Evolutionary conservation across 2,113 vertebrate genomes (phyloP).

Genomic region (Mirounga angustirostris): DNA sequence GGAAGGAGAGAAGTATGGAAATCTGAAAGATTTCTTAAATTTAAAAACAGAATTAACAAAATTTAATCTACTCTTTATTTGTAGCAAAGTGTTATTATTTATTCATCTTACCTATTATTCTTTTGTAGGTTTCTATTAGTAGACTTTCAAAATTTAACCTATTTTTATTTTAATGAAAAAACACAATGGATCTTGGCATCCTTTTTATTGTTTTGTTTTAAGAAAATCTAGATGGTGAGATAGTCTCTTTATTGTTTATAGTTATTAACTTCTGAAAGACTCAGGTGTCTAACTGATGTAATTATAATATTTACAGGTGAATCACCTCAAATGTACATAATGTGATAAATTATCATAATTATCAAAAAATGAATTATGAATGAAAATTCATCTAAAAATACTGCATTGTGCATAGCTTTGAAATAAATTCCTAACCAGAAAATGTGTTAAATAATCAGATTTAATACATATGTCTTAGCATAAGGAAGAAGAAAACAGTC

Average conservation of each 20-base stretch:
- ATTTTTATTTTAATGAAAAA: slow-evolving; percentile 18
- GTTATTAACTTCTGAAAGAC: not conserved
- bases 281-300: not conserved
- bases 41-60: not conserved
- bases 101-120: not conserved
- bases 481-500: not conserved
- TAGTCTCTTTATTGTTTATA: not conserved
- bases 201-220: slow-evolving; percentile 32
- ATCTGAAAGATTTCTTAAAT: not conserved
- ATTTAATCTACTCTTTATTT: not conserved
- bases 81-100: not conserved
- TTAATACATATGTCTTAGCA: not conserved
- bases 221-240: not conserved
- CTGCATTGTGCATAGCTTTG: not conserved
- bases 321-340: not conserved
- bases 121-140: not conserved
- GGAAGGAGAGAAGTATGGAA: not conserved
- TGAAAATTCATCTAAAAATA: not conserved
- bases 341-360: not conserved
- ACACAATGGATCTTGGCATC: not conserved
- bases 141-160: not conserved
- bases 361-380: not conserved
- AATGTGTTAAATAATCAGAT: not conserved
- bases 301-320: not conserved
- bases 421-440: not conserved